These are phyloP conservation scores for Tenthredo mesomela DNA, from an alignment of 2,888 invertebrate species.

Conservation along the genomic window DNA sequence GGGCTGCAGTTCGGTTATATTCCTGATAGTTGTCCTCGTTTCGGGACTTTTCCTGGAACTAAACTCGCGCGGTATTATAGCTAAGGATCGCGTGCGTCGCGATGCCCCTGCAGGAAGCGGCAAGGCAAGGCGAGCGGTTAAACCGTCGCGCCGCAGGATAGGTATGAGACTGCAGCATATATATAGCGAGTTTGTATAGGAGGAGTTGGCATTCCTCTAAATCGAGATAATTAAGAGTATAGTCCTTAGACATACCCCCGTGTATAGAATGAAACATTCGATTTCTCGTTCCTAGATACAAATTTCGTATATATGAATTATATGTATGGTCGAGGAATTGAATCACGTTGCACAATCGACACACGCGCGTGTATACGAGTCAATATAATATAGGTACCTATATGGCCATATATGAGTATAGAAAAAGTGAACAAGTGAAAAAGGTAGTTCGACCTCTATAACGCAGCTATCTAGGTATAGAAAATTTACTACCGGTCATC, in stretches of 20 bases:
- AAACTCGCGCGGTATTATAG: constrained; percentile 4
- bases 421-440: background rate
- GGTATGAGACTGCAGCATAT: background rate
- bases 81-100: constrained; percentile 38
- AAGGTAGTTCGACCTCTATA: background rate
- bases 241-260: background rate
- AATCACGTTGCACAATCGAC: background rate
- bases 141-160: background rate
- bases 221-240: constrained; percentile 44
- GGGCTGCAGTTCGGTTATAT: background rate
- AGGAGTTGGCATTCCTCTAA: constrained; percentile 42
- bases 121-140: background rate
- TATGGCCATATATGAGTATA: too few relatives aligned
- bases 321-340: background rate
- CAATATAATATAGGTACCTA: too few relatives aligned
- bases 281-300: background rate
- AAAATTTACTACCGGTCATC: constrained; percentile 15
- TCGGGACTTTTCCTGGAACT: constrained; percentile 33
- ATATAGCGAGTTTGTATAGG: background rate
- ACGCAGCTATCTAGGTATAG: background rate
- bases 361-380: background rate
- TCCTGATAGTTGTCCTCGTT: constrained; percentile 28
- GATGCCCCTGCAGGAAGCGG: constrained; percentile 38
- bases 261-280: background rate
- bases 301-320: background rate